These are phyloP conservation scores for Microplitis manilae DNA, from an alignment of 2,888 invertebrate genomes.

Conservation along the genomic window DNA sequence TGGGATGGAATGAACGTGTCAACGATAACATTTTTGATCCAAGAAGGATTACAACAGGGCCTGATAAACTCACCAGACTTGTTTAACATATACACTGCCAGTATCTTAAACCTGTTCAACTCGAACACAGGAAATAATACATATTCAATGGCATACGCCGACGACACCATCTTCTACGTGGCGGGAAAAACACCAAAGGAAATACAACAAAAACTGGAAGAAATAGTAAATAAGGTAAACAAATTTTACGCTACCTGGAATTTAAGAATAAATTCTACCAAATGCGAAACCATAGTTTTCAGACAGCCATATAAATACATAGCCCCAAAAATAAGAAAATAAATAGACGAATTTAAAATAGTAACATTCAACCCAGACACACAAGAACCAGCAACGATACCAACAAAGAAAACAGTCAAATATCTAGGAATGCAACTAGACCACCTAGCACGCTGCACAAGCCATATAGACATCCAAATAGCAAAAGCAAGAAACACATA, in stretches of 20 bases:
- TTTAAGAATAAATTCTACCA: constrained; percentile 18
- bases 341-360: too few species aligned
- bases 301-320: constrained; percentile 21
- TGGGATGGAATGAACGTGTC: constrained; percentile 7
- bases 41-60: constrained; percentile 36
- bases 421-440: constrained; percentile 41
- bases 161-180: constrained; percentile 44
- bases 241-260: constrained; percentile 32
- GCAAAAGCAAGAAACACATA: constrained; percentile 35
- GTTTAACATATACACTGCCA: constrained; percentile 37
- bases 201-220: constrained; percentile 18
- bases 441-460: constrained; percentile 4
- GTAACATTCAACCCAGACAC: background rate
- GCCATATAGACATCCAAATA: constrained; percentile 31
- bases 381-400: constrained; percentile 17
- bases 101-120: constrained; percentile 33
- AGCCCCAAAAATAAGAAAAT: background rate
- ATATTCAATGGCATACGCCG: constrained; percentile 44
- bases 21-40: background rate
- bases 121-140: constrained; percentile 16
- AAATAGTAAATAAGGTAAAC: constrained; percentile 32
- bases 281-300: constrained; percentile 42
- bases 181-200: background rate
- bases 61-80: constrained; percentile 31
- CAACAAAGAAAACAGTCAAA: constrained; percentile 30